Base-by-base conservation (phyloP, 2,113 vertebrate genomes). In the Archilochus colubris region DNA sequence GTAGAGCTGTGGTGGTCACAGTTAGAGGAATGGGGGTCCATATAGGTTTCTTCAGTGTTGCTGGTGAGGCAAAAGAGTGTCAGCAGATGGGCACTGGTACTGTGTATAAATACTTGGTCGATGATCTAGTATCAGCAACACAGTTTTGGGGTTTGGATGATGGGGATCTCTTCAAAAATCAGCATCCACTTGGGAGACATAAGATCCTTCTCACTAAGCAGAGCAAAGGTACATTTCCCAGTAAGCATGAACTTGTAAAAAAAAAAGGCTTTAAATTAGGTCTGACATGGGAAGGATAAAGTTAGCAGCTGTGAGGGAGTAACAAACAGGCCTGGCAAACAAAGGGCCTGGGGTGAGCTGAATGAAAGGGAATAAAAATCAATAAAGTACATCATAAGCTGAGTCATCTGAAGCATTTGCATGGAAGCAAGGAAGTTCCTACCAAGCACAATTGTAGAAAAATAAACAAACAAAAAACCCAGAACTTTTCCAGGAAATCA, bases 151-250 rank as follows among this genome's bases (percentile, higher is more conserved):
- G 73, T 91, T 40, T 50, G 4, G 25, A 31, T 8, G 25, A 43
- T 5, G 3, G 11, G 8, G 74, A 5, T 2, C 14, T 57, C 10
- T 57, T 74, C 36, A 53, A 67, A 9, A 8, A 25, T 53, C 14
- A 46, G 19, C 3, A 68, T 38, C 12, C 5, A 6, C 20, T 57
- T 78, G 19, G 7, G 28, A 66, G 24, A 74, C 12, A 25, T 53
- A 14, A 4, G 8, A 51, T 38, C 9, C 12, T 38, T 18, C 3
- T 70, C 51, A 33, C 8, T 28, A 72, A 51, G 8, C 30, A 75
- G 21, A 7, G 17, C 0, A 0, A 63, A 73, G 2, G 7, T 68
- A 10, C 54, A 9, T 72, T 75, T 80, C 7, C 18, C 15, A 55
- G 14, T 51, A 69, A 87, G 16, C 46, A 9, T 43, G 27, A 59